These are phyloP conservation scores for Teleopsis dalmanni DNA, from an alignment of 1,140 invertebrate species.

Conservation along the genomic window DNA sequence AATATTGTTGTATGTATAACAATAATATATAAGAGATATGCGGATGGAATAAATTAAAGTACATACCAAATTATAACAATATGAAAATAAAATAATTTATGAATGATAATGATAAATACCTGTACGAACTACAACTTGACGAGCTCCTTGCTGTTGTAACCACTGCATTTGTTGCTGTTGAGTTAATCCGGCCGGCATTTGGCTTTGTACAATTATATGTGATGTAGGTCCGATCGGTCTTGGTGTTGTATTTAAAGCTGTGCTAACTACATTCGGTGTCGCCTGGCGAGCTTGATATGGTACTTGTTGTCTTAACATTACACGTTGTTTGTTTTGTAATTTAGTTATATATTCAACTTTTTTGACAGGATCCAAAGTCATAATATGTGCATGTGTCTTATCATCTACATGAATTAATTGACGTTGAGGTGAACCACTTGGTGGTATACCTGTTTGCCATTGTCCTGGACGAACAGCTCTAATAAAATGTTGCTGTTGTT, in stretches of 20 bases:
- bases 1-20: no score
- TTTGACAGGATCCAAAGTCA: constrained; percentile 72
- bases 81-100: neutral
- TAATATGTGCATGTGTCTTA: constrained; percentile 72
- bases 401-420: constrained; percentile 71
- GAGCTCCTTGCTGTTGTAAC: constrained; percentile 55
- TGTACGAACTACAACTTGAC: constrained; percentile 48
- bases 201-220: constrained; percentile 50
- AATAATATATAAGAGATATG: no score
- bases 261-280: constrained; percentile 48
- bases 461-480: constrained; percentile 26
- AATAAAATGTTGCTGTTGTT: constrained; percentile 26
- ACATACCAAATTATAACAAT: neutral
- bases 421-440: constrained; percentile 46
- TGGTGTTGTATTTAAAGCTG: constrained; percentile 31
- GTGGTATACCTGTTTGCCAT: constrained; percentile 35
- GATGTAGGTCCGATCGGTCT: constrained; percentile 48
- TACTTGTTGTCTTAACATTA: constrained; percentile 48
- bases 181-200: constrained; percentile 53
- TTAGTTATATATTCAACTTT: constrained; percentile 68
- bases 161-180: constrained; percentile 61
- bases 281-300: constrained; percentile 47
- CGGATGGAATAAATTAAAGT: no score
- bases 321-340: constrained; percentile 53
- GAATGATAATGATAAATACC: constrained; percentile 1